Percentiles rank a stretch among this genome's conserved stretches.
Conservation (phyloP, 2,797 vertebrate genomes). For the Gambusia yucatana region DNA sequence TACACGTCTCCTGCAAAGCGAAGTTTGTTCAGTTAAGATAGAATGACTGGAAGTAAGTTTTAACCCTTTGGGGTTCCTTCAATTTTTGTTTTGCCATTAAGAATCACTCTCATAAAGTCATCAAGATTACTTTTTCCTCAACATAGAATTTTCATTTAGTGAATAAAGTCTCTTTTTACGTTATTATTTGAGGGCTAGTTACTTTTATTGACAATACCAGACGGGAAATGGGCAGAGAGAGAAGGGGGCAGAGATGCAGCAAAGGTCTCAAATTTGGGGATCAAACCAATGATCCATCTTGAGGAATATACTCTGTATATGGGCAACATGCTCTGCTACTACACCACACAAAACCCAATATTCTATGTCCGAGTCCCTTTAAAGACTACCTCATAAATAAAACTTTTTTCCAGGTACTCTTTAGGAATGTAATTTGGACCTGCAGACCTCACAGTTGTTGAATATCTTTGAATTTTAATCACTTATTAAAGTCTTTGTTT, state of each 20-base stretch:
- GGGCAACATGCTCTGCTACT: background rate
- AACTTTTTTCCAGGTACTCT: background rate
- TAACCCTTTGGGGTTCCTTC: background rate
- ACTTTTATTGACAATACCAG: background rate
- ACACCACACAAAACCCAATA: background rate
- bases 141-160: background rate
- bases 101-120: background rate
- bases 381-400: background rate
- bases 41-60: conserved; percentile 3
- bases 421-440: background rate
- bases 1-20: conserved; percentile 14
- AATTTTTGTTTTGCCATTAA: background rate
- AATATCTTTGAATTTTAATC: background rate
- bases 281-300: background rate
- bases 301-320: background rate
- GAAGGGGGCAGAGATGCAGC: background rate
- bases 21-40: conserved; percentile 39
- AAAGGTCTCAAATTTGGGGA: background rate
- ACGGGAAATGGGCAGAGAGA: background rate
- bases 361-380: background rate
- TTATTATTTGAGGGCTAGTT: background rate
- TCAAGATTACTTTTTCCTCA: background rate
- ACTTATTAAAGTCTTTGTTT: background rate
- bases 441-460: background rate
- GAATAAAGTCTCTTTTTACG: background rate